Base-by-base conservation (phyloP, 2,113 vertebrate genomes). In the Hiodon alosoides region DNA sequence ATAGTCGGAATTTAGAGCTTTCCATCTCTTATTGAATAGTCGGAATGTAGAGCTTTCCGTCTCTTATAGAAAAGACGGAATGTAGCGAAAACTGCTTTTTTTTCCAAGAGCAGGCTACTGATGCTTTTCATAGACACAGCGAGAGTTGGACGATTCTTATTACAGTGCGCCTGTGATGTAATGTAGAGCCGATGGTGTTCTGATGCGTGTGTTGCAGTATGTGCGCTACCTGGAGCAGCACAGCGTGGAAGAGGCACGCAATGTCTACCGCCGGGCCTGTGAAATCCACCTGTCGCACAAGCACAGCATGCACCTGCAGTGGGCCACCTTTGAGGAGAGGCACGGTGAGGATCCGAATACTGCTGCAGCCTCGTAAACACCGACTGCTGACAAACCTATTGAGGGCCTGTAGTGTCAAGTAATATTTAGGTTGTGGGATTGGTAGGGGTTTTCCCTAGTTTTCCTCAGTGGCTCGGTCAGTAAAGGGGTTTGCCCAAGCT, bases 321-420 rank as follows among this genome's bases (percentile, higher is more conserved):
- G 94, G 93, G 91, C 93, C 0, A 91, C 88, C 5, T 95, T 94
- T 31, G 94, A 95, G 79, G 94, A 95, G 83, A 88, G 90, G 65
- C 92, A 94, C 2, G 93, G 94, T 95, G 78, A 65, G 86, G 3
- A 5, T 2, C 16, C 80, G 1, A 55, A n/a, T 17, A 47, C 7
- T 62, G 11, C 60, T 14, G 5, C 61, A 64, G 5, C 11, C 61
- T 4, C 57, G 7, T 17, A 64, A 13, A 5, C 61, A 7, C 2
- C 2, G 57, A 58, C 31, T 31, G 31, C 31, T 31, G 31, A 31
- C 31, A 31, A 31, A 31, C 31, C 31, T 31, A 31, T 31, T 1
- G 31, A 31, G 31, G 7, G 64, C 31, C 9, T 51, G 16, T 47
- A 9, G 65, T 5, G 31, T 9, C 47, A 14, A 3, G 11, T 0